These are phyloP conservation scores for Butorides virescens DNA, from an alignment of 2,113 vertebrate genomes.

Conservation along the genomic window DNA sequence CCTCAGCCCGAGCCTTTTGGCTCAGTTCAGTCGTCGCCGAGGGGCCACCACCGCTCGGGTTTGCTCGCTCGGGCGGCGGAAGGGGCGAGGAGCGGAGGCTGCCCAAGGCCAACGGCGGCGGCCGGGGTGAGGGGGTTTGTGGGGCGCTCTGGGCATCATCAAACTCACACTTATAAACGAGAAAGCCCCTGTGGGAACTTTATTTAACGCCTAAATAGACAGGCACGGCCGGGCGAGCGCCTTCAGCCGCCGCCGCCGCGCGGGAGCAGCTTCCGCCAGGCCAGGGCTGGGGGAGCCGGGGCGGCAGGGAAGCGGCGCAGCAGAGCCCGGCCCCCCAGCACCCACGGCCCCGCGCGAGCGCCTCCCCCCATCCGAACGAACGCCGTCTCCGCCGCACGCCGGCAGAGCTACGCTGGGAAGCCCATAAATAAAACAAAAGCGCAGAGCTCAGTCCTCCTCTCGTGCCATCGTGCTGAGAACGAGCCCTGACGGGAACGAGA, in stretches of 20 bases:
- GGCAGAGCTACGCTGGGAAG: slow-evolving; percentile 22
- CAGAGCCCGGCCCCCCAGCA: neutral
- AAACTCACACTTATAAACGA: neutral
- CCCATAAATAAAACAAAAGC: slow-evolving; percentile 37
- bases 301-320: neutral
- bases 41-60: neutral
- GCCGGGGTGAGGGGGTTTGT: neutral
- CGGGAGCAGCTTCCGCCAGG: neutral
- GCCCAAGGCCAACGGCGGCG: no score
- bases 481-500: slow-evolving; percentile 46
- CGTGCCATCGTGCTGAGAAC: slow-evolving; percentile 35
- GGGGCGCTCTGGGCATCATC: neutral
- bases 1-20: slow-evolving; percentile 27
- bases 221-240: rapidly evolving
- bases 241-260: neutral
- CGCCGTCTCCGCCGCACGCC: neutral
- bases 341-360: neutral
- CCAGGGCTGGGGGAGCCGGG: neutral
- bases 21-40: neutral
- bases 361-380: neutral
- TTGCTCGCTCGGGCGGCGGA: neutral
- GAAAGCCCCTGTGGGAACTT: neutral
- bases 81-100: neutral
- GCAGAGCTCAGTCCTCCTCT: slow-evolving; percentile 44
- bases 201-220: neutral